phyloP scores from a whole-genome alignment of 2,113 vertebrate species.

The Bolborhynchus lineola region DNA sequence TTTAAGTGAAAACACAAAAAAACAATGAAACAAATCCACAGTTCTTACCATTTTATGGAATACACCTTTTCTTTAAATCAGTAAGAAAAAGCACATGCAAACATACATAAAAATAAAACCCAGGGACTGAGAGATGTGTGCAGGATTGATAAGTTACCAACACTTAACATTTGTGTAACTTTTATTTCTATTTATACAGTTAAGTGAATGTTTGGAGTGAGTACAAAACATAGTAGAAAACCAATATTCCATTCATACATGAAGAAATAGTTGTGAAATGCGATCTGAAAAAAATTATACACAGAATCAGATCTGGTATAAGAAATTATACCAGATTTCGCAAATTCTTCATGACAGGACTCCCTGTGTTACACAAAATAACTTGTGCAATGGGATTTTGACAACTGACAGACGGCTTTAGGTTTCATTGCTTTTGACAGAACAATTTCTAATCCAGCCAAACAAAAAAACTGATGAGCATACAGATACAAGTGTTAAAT shows the following conservation, averaged over 20 bases:
- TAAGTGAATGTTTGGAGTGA: neutral
- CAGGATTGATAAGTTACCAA: neutral
- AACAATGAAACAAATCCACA: neutral
- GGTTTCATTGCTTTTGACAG: neutral
- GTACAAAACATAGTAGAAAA: accelerated
- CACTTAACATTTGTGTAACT: neutral
- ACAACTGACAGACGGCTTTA: neutral
- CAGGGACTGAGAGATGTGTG: neutral
- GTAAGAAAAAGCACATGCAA: neutral
- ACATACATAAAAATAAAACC: neutral
- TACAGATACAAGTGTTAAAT: neutral
- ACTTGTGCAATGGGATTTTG: neutral
- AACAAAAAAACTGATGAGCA: neutral
- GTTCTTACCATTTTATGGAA: neutral
- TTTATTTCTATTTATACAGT: neutral
- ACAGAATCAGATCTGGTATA: neutral
- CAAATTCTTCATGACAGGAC: neutral
- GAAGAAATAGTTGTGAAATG: neutral
- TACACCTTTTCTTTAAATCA: neutral
- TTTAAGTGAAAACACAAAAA: neutral
- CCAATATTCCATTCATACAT: neutral
- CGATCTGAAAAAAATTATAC: neutral
- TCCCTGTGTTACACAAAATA: neutral
- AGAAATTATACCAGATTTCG: neutral
- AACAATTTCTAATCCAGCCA: neutral